Conservation (phyloP, 2,797 vertebrate genomes). For the Bradypodion ventrale region DNA sequence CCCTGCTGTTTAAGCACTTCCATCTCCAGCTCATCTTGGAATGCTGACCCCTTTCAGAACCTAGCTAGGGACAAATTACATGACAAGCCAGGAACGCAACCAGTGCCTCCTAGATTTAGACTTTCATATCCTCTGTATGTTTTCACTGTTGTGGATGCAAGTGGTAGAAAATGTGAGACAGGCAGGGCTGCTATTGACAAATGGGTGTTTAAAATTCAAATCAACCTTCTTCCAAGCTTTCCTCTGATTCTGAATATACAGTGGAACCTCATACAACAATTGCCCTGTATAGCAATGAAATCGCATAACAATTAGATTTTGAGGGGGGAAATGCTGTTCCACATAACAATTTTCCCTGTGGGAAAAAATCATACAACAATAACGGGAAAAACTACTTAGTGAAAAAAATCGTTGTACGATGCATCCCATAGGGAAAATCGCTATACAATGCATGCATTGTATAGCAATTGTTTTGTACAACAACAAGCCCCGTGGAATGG, state of each 20-base stretch:
- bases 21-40: background rate
- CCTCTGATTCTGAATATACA: slow-evolving; percentile 30
- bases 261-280: too few species aligned
- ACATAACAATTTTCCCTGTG: too few species aligned
- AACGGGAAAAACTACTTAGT: too few species aligned
- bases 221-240: slow-evolving; percentile 21
- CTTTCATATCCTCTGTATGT: background rate
- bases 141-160: background rate
- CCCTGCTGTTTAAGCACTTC: slow-evolving; percentile 29
- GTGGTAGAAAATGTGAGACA: slow-evolving; percentile 26
- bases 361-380: too few species aligned
- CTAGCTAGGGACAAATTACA: slow-evolving; percentile 6
- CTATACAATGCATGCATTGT: too few species aligned
- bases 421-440: too few species aligned
- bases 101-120: background rate
- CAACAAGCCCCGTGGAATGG: too few species aligned
- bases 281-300: too few species aligned
- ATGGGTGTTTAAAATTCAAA: slow-evolving; percentile 36
- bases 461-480: too few species aligned
- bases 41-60: background rate
- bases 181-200: background rate
- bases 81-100: background rate
- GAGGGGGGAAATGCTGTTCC: too few species aligned
- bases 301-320: too few species aligned
- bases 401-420: too few species aligned